Evolutionary conservation across 2,113 vertebrate species (phyloP), one percentile per base, ranked within the genome.

Genomic region (Zingel zingel): DNA sequence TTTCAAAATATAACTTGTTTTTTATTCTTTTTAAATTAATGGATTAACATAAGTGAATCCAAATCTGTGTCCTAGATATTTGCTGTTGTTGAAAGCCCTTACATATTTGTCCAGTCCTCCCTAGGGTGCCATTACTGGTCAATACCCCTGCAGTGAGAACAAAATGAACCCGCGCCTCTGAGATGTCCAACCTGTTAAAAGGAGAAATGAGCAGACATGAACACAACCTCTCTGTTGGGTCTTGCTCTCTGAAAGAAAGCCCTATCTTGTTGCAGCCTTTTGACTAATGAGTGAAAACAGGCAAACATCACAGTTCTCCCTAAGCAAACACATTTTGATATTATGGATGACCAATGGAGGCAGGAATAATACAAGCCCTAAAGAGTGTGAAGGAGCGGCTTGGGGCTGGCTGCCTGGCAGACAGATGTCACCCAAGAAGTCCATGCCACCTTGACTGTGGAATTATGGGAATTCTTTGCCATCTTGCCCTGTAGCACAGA

Each of bases 181-280:
- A 91, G 93, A 93, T 90, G 91, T 93, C 90, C 85, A 82, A 93
- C 90, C 92, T 93, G 94, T 92, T 93, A 93, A 94, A 93, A 89
- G 91, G 89, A 90, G 91, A 91, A 93, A 92, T 89, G 86, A 91
- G 88, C 82, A 86, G 87, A 89, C 87, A 88, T 86, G 89, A 92
- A 82, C 85, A 71, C 82, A 71, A 81, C 77, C 84, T 82, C 85
- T 90, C 80, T 86, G 71, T 56, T 72, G 83, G 67, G 69, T 79
- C 72, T 74, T n/a, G 69, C 45, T 64, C 45, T 64, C 78, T 83
- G 51, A 87, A 88, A 89, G 76, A 87, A 74, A 56, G 76, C 68
- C 69, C 85, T 84, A 66, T 91, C 86, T 80, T 4, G n/a, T 84
- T 36, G 67, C 80, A 45, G 86, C 82, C 73, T 76, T 92, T 89